Evolutionary conservation across 1,140 invertebrate genomes (phyloP).

Genomic region (Paralvinella palmiformis): DNA sequence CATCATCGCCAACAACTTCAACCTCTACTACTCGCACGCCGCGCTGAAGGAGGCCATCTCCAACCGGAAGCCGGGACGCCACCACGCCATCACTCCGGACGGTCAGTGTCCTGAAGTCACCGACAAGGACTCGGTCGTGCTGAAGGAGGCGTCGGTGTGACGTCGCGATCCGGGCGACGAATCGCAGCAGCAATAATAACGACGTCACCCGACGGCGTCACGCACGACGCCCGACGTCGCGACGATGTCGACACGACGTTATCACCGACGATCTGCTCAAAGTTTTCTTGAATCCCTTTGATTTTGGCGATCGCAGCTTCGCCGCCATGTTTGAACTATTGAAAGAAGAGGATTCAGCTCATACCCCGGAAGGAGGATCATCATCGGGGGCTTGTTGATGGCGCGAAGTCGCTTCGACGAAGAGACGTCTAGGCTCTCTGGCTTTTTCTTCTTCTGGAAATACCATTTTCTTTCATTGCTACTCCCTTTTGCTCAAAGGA

Average conservation of each 20-base stretch:
- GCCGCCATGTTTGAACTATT: not conserved
- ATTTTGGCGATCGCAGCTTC: not conserved
- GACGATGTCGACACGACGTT: not conserved
- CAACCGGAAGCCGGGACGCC: conserved; percentile 3
- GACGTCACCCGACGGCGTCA: not conserved
- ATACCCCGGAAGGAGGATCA: too few species aligned
- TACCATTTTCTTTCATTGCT: too few species aligned
- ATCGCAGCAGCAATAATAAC: not conserved
- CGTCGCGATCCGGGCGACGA: not conserved
- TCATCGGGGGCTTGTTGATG: too few species aligned
- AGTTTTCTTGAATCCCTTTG: not conserved
- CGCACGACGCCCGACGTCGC: not conserved
- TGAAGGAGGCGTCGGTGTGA: conserved; percentile 3
- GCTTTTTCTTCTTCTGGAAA: too few species aligned
- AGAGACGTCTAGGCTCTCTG: too few species aligned
- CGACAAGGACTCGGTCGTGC: not conserved
- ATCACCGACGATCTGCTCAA: not conserved
- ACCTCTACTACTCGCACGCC: conserved; percentile 25
- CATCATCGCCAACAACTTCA: conserved; percentile 42
- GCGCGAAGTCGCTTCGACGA: too few species aligned
- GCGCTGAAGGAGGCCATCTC: conserved; percentile 8
- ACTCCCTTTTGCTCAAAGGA: too few species aligned
- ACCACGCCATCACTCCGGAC: not conserved
- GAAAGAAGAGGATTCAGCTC: too few species aligned
- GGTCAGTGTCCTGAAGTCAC: not conserved